Percentiles rank a stretch among this genome's conserved stretches.
Evolutionary conservation across 2,888 invertebrate species (phyloP).

Genomic region (Dicranocentrus wangi): DNA sequence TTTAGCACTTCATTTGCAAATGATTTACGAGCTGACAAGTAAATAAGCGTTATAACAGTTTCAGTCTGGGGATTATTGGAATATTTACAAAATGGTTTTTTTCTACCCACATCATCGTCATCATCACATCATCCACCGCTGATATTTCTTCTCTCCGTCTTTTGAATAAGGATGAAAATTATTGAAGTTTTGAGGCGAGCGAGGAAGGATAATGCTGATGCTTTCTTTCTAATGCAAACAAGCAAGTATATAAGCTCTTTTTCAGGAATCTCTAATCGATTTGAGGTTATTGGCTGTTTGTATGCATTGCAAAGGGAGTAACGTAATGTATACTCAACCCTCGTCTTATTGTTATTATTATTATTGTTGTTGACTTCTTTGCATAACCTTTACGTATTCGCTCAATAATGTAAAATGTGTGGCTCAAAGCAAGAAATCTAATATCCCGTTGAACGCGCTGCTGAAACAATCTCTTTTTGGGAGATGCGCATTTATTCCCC

Average conservation of each 20-base stretch:
- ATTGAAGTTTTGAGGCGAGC: background rate
- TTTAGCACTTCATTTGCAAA: conserved; percentile 57
- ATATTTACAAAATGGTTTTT: conserved; percentile 33
- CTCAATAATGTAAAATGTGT: no score
- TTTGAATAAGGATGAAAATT: background rate
- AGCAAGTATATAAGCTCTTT: no score
- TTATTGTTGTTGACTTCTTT: background rate
- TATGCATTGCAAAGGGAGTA: no score
- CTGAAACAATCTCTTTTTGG: background rate
- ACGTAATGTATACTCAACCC: no score
- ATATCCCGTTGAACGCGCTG: background rate
- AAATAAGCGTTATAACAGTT: conserved; percentile 16
- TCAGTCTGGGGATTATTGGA: conserved; percentile 13
- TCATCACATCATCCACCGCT: background rate
- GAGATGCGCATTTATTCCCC: conserved; percentile 1
- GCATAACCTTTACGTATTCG: conserved; percentile 15
- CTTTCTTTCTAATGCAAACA: background rate
- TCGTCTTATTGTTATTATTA: no score
- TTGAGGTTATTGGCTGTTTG: no score
- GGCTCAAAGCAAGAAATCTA: background rate
- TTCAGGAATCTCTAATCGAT: no score
- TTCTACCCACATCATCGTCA: conserved; percentile 13
- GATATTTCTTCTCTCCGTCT: background rate
- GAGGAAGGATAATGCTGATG: background rate
- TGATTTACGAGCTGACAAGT: conserved; percentile 60